Base-by-base conservation (phyloP, 2,797 vertebrate species). In the Rhabdophis nuchalis region DNA sequence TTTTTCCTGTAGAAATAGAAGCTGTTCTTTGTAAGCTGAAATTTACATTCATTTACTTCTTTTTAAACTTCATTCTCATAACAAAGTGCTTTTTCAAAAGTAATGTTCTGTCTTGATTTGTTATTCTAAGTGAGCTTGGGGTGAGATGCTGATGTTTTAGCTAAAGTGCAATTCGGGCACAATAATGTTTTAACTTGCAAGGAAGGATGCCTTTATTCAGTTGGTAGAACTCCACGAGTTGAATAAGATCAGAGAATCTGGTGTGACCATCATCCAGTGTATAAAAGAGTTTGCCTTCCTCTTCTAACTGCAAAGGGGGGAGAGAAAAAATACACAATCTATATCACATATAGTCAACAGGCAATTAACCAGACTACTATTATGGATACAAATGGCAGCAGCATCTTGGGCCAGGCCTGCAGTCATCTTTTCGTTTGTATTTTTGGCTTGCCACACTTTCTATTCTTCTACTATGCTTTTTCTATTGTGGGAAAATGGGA, bases 141-240 rank as follows among this genome's bases (percentile, higher is more conserved):
- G 92, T 91, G 64, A 94, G 94, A 94, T 86, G 89, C 94, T 58
- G 95, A 93, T 92, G 88, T 89, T 95, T 95, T 94, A 94, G 95
- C 98, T 98, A 99, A 97, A 99, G 97, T 96, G 98, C 96, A 96
- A 98, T 98, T 95, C 97, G 97, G 94, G 98, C 96, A 95, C 99
- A 99, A 95, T 99, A 98, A 97, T 99, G 98, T 97, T 98, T 99
- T 94, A 99, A 98, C 96, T 98, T 99, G 97, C 98, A 99, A 95
- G 99, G 99, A 95, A 99, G 97, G 89, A 98, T 97, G 16, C 99
- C 99, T 93, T 98, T 98, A 97, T 99, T 99, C 92, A 99, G 98
- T 94, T 99, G 99, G 96, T 99, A 99, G 96, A 99, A 99, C 96
- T 99, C 99, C 97, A 99, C 99, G 95, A 99, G 97, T 97, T 99